Evolutionary conservation across 2,113 vertebrate species (phyloP).

Genomic region (Varanus salvator): DNA sequence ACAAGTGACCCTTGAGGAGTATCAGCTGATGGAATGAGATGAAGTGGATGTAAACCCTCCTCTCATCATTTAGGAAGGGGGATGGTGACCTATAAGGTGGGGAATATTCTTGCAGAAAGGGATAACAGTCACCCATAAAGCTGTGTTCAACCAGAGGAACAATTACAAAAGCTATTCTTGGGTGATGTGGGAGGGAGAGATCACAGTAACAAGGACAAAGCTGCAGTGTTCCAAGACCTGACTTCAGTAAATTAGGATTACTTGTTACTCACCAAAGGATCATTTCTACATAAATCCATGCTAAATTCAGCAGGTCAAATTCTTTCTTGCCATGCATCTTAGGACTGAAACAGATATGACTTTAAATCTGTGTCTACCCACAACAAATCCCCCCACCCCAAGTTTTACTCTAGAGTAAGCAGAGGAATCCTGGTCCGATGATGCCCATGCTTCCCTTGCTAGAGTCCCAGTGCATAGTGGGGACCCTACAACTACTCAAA

Average conservation of each 20-base stretch:
- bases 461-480: no score
- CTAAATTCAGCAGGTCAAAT: not conserved
- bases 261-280: slow-evolving; percentile 59
- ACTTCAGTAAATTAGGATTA: not conserved
- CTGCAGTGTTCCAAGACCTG: slow-evolving; percentile 32
- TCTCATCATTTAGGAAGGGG: slow-evolving; percentile 17
- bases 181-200: slow-evolving; percentile 47
- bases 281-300: slow-evolving; percentile 17
- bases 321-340: not conserved
- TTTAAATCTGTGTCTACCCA: no score
- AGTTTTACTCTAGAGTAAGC: no score
- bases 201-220: slow-evolving; percentile 63
- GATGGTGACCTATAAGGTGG: slow-evolving; percentile 10
- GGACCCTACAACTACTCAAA: no score
- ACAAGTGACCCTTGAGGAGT: slow-evolving; percentile 68
- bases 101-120: not conserved
- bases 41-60: slow-evolving; percentile 55
- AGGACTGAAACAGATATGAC: no score
- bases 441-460: no score
- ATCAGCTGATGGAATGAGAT: slow-evolving; percentile 43
- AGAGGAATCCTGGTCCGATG: no score
- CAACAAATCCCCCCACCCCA: no score
- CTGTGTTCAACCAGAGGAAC: slow-evolving; percentile 39
- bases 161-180: slow-evolving; percentile 51
- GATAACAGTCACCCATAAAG: slow-evolving; percentile 39